These are phyloP conservation scores for Pelodytes ibericus DNA, from an alignment of 2,797 vertebrate species.

Conservation along the genomic window DNA sequence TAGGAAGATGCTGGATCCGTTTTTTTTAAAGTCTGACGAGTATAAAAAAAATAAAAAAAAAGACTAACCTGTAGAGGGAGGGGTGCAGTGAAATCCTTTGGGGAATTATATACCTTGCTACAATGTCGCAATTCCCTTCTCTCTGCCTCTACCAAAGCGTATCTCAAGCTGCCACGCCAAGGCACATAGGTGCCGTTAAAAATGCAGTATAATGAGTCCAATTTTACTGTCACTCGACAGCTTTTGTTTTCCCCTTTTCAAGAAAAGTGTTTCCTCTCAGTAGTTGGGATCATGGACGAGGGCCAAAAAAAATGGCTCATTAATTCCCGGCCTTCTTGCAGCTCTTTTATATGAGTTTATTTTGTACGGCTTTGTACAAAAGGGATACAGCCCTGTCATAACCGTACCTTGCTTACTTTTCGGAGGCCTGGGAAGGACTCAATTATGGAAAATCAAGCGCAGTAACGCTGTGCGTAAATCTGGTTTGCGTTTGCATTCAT, in stretches of 20 bases:
- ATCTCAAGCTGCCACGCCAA: constrained; percentile 7
- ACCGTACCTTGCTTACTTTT: no score
- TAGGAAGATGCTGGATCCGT: neutral
- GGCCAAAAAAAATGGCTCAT: constrained; percentile 46
- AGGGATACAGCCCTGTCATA: no score
- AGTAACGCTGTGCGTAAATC: no score
- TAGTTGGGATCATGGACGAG: constrained; percentile 23
- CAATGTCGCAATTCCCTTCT: neutral
- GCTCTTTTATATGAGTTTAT: constrained; percentile 21
- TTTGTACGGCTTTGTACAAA: constrained; percentile 5
- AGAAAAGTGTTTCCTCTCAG: constrained; percentile 36
- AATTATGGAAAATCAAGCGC: no score
- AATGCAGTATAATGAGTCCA: constrained; percentile 37
- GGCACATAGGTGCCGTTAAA: constrained; percentile 42
- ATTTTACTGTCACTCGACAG: constrained; percentile 24
- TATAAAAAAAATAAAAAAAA: no score
- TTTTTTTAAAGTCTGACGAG: neutral
- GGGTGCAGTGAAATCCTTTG: no score
- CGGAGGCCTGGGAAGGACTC: no score
- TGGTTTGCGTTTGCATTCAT: no score
- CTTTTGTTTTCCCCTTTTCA: constrained; percentile 49
- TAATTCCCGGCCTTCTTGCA: constrained; percentile 37
- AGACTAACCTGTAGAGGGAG: no score
- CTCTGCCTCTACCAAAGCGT: constrained; percentile 26
- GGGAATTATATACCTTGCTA: neutral